Conservation (phyloP, 2,888 invertebrate genomes). For the Coleophora flavipennella region DNA sequence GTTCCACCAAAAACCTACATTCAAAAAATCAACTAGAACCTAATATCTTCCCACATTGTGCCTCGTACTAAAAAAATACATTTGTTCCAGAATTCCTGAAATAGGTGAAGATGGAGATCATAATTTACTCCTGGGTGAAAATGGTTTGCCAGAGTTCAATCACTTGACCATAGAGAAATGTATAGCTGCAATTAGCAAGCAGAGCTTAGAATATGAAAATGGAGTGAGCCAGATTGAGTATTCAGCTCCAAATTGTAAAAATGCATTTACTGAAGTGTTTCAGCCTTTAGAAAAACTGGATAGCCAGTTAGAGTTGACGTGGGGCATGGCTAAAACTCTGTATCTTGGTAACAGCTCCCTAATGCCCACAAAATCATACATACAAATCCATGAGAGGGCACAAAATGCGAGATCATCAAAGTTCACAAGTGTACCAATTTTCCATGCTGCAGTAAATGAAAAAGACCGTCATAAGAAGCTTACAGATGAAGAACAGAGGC, state of each 20-base stretch:
- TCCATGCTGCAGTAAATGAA: slow-evolving; percentile 76
- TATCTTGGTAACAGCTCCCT: slow-evolving; percentile 84
- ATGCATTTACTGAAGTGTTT: slow-evolving; percentile 79
- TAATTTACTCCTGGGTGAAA: slow-evolving; percentile 80
- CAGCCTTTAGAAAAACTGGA: slow-evolving; percentile 82
- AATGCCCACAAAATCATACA: slow-evolving; percentile 85
- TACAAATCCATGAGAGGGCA: slow-evolving; percentile 85
- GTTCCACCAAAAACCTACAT: too few species aligned
- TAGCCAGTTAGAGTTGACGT: slow-evolving; percentile 83
- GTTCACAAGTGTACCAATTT: slow-evolving; percentile 80
- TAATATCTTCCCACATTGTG: too few species aligned
- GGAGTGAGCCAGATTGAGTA: slow-evolving; percentile 79
- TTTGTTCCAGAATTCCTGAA: slow-evolving; percentile 79
- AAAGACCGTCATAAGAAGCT: slow-evolving; percentile 53
- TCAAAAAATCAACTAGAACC: too few species aligned
- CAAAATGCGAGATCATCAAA: slow-evolving; percentile 81
- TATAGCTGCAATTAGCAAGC: slow-evolving; percentile 86
- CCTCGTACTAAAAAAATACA: too few species aligned
- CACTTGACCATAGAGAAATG: slow-evolving; percentile 87
- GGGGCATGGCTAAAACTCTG: slow-evolving; percentile 89
- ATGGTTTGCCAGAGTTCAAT: slow-evolving; percentile 86
- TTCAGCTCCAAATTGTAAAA: slow-evolving; percentile 50
- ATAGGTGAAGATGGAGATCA: slow-evolving; percentile 87
- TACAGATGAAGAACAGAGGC: slow-evolving; percentile 76
- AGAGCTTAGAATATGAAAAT: slow-evolving; percentile 86